Base-by-base conservation (phyloP, 2,113 vertebrate genomes). In the Sceloporus undulatus region DNA sequence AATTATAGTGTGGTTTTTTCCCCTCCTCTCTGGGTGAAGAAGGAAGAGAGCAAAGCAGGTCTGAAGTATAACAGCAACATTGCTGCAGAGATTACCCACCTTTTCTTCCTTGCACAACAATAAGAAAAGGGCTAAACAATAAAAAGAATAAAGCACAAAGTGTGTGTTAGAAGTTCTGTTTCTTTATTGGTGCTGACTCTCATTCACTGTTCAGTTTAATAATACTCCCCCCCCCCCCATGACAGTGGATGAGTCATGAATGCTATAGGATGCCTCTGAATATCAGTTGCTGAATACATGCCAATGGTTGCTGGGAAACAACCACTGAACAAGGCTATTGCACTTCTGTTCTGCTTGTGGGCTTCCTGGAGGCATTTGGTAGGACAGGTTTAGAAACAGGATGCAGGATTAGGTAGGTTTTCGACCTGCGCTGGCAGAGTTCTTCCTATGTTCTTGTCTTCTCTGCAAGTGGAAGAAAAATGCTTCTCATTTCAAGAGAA, bases 1-100 rank as follows among this genome's bases (percentile, higher is more conserved):
- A 84, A 88, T 74, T 34, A 66, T 38, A 82, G 7, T 21, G 75
- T 66, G 62, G 62, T 16, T 59, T 70, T 80, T 88, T 78, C 62
- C 25, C 66, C 75, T 70, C 48, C n/a, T 68, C 85, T 79, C n/a
- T 48, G 18, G 25, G 62, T 27, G 81, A 56, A 78, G 40, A 34
- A 6, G 34, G 52, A 87, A 25, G 25, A 14, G 52, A 34, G 42
- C n/a, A 84, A 83, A 88, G 29, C 74, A 18, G 81, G 52, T 19
- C n/a, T 48, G 29, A 78, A 83, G n/a, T 70, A 54, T 77, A 38
- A 5, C 42, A 76, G 48, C 27, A 77, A 77, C 27, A 78, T 40
- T n/a, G 9, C 42, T 70, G n/a, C 29, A 29, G n/a, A 88, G 74
- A 54, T 70, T 40, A 70, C 8, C 16, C 19, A n/a, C 40, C 16